phyloP scores from a whole-genome alignment of 2,113 vertebrate species.

The Dendrocopos noguchii region DNA sequence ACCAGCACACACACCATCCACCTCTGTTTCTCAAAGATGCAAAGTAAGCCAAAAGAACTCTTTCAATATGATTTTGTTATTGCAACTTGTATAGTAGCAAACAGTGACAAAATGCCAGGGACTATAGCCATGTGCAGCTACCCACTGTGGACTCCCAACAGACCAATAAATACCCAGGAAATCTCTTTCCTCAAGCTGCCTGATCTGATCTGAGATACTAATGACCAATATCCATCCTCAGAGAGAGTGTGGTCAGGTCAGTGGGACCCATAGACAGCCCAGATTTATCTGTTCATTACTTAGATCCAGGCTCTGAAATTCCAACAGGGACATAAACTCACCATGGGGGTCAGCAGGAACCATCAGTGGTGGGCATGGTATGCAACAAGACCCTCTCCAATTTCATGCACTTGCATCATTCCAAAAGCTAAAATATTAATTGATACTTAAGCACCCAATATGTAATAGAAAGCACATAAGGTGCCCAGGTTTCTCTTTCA shows the following conservation, averaged over 20 bases:
- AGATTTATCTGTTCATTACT: neutral
- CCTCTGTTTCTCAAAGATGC: neutral
- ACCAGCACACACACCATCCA: neutral
- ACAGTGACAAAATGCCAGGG: neutral
- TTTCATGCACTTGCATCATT: conserved; percentile 22
- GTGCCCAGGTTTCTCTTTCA: conserved; percentile 24
- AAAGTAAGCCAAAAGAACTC: neutral
- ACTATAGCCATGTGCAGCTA: neutral
- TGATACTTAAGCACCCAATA: neutral
- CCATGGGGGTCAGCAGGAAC: neutral
- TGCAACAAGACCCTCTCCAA: neutral
- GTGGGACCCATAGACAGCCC: accelerated
- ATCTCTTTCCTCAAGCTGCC: neutral
- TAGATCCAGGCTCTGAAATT: neutral
- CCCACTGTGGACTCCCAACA: neutral
- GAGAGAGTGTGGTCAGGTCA: neutral
- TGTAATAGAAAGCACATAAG: neutral
- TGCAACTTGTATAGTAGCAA: neutral
- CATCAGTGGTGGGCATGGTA: neutral
- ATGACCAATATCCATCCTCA: neutral
- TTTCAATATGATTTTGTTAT: neutral
- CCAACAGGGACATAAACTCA: neutral
- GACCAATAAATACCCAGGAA: neutral
- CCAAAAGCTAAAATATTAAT: conserved; percentile 43
- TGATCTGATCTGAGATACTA: accelerated